Evolutionary conservation across 2,797 vertebrate species (phyloP).

Genomic region (Helarctos malayanus): DNA sequence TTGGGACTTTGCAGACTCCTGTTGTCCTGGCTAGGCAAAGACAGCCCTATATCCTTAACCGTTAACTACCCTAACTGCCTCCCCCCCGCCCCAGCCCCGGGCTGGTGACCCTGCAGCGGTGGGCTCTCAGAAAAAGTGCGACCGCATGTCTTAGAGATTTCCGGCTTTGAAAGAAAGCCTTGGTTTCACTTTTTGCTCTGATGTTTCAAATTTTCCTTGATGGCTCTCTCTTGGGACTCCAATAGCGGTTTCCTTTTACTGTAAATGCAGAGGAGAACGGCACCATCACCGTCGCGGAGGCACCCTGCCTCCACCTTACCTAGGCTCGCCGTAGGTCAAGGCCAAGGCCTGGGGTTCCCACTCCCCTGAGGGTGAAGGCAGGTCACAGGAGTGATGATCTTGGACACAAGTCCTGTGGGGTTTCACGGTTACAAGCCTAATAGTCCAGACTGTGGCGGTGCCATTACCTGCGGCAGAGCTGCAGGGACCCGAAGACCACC

Average conservation of each 20-base stretch:
- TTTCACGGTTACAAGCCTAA: neutral
- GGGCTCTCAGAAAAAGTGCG: neutral
- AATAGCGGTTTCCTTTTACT: neutral
- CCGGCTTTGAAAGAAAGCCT: neutral
- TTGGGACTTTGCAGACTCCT: neutral
- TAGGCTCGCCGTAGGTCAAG: neutral
- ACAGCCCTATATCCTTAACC: neutral
- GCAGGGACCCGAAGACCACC: neutral
- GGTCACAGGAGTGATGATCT: neutral
- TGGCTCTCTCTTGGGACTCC: neutral
- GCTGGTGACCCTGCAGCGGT: too few relatives aligned
- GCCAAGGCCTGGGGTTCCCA: neutral
- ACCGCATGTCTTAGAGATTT: neutral
- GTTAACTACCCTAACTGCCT: neutral
- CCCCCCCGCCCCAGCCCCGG: accelerated
- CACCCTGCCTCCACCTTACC: neutral
- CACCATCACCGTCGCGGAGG: neutral
- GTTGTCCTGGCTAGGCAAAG: neutral
- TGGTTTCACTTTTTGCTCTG: neutral
- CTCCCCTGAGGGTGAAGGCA: neutral
- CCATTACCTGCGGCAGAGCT: neutral
- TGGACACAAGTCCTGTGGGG: neutral
- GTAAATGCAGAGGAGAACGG: neutral
- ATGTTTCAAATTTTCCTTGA: neutral
- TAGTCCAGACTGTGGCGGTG: neutral